Base-by-base conservation (phyloP, 2,888 invertebrate species). In the Aplocera efformata region DNA sequence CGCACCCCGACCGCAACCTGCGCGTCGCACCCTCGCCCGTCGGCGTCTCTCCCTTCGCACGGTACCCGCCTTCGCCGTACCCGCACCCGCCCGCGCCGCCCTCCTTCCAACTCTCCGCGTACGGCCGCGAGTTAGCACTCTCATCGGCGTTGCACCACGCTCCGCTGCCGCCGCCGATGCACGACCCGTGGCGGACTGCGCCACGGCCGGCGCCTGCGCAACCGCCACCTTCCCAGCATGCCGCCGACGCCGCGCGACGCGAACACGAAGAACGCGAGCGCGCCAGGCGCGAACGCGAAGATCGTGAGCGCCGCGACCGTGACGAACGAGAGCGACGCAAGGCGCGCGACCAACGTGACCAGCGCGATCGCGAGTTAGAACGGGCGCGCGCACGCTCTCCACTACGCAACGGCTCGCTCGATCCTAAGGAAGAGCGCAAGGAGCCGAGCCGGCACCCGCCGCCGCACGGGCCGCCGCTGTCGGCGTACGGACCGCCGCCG, bases 1-100 rank as follows among this genome's bases (percentile, higher is more conserved):
- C 69, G 50, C 66, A 74, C 48, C 56, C 75, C 59, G 78, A 80
- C 58, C 69, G 78, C 50, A 74, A 74, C 54, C 60, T 79, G 67
- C 77, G 75, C 69, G 68, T 81, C 62, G 69, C 92, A 5, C 13
- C 13, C 13, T 17, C 13, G 13, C 13, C 13, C 13, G 13, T 17
- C 13, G 13, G 93, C 55, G 92, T 95, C 67, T 94, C 95, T 42
- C 95, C 94, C 33, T 96, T 95, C 80, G 94, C 92, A 39, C 90
- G 96, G 58, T 96, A 95, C 83, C 94, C 93, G 39, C 90, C 92
- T 38, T 90, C 91, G 30, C 70, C 91, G 52, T 92, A 91, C 48
- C 88, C 89, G 10, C 82, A 91, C 48, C 88, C 89, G 10, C 82
- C 90, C n/a, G 90, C 90, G 63, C 91, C 93, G 36, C 90, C 92